A percentile compares a stretch with the other conserved stretches of the same genome.
These are phyloP conservation scores for Eumeta japonica DNA, from an alignment of 1,140 invertebrate species.

Conservation along the genomic window DNA sequence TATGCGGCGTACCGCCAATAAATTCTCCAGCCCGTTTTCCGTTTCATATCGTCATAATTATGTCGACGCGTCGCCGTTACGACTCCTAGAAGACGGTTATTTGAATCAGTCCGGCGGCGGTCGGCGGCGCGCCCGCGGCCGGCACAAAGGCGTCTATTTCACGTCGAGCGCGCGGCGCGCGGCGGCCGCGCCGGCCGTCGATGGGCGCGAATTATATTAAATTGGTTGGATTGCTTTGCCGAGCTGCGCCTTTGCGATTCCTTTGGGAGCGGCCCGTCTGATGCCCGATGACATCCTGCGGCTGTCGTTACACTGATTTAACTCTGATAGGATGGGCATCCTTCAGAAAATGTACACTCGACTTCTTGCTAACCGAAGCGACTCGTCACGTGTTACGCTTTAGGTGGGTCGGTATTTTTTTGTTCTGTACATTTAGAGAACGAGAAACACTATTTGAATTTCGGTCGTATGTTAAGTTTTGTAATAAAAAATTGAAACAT, in stretches of 20 bases:
- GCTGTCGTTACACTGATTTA: no score
- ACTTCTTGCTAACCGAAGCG: background rate
- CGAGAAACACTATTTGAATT: no score
- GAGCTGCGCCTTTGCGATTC: conserved; percentile 34
- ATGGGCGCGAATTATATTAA: conserved; percentile 50
- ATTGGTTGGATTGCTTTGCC: conserved; percentile 53
- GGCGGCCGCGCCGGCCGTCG: conserved; percentile 42
- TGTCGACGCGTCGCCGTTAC: conserved; percentile 16
- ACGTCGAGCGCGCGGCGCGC: conserved; percentile 48
- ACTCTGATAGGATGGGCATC: no score
- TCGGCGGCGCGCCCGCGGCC: no score
- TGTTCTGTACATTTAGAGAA: conserved; percentile 38
- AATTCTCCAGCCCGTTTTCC: conserved; percentile 10
- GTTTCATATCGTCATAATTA: conserved; percentile 35
- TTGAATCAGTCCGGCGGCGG: no score
- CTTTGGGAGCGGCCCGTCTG: conserved; percentile 29
- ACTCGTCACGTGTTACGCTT: conserved; percentile 13
- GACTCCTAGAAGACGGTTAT: background rate
- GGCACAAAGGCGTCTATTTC: conserved; percentile 48
- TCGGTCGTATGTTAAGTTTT: no score
- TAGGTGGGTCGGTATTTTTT: conserved; percentile 23
- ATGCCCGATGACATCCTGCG: no score
- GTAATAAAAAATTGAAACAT: no score
- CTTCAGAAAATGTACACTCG: background rate
- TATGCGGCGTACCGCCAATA: background rate